Conservation (phyloP, 64 coral and sea anemone genomes). For the Stichodactyla helianthus region DNA sequence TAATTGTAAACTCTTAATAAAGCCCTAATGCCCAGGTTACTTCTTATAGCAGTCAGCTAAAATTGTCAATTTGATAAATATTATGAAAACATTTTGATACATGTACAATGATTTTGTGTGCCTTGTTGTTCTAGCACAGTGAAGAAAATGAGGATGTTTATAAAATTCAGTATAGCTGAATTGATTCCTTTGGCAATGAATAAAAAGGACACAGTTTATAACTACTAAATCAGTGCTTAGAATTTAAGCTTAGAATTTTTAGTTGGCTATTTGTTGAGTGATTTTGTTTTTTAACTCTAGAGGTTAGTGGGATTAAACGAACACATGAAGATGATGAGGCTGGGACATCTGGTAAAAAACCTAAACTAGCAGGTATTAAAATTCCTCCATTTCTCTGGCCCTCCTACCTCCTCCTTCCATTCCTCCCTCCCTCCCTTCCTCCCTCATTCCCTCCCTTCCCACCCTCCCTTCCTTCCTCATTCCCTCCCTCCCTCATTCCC, state of each 20-base stretch:
- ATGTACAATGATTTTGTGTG: too few species aligned
- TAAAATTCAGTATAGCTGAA: too few species aligned
- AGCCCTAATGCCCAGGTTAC: too few species aligned
- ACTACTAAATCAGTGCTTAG: too few species aligned
- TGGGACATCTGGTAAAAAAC: constrained; percentile 40
- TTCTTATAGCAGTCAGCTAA: too few species aligned
- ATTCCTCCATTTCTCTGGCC: background rate
- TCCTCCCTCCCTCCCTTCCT: background rate
- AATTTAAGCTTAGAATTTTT: background rate
- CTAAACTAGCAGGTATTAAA: constrained; percentile 78
- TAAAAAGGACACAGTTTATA: too few species aligned
- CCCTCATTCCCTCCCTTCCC: background rate
- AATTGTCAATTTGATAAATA: too few species aligned
- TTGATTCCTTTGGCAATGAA: too few species aligned
- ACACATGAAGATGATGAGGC: constrained; percentile 30
- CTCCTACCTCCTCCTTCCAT: background rate
- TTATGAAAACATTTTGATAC: too few species aligned
- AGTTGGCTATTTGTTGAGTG: background rate
- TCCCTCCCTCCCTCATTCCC: background rate
- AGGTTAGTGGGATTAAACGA: background rate
- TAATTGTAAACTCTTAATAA: background rate
- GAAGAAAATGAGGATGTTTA: too few species aligned
- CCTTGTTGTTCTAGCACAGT: too few species aligned
- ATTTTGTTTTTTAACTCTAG: background rate
- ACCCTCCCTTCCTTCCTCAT: background rate